Percentiles rank a stretch among this genome's conserved stretches.
phyloP scores from a whole-genome alignment of 2,888 invertebrate genomes.

The Watsonalla cultraria region DNA sequence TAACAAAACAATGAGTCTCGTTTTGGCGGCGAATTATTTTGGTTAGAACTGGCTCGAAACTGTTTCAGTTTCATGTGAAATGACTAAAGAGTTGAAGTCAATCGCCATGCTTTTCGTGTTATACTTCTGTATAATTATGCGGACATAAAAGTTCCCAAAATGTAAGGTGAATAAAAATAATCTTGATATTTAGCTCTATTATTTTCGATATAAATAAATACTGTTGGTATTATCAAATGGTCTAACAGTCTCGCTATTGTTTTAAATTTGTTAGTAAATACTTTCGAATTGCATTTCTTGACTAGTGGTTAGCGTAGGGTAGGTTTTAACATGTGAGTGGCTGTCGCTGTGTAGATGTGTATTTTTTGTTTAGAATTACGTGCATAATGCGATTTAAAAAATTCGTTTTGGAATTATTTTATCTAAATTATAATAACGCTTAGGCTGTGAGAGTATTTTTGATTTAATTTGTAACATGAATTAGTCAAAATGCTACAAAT shows the following conservation, averaged over 20 bases:
- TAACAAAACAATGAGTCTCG: background rate
- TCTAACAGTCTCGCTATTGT: background rate
- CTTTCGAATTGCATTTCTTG: constrained; percentile 1
- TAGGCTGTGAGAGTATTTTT: constrained; percentile 69
- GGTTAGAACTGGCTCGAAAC: background rate
- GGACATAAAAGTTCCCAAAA: too few relatives aligned
- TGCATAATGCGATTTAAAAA: constrained; percentile 5
- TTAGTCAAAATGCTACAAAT: constrained; percentile 23
- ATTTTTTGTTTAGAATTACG: background rate
- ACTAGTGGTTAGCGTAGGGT: background rate
- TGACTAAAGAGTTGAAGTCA: too few relatives aligned
- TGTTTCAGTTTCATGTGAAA: background rate
- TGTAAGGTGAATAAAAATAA: too few relatives aligned
- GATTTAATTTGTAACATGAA: constrained; percentile 40
- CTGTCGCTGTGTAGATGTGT: background rate
- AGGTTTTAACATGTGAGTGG: background rate
- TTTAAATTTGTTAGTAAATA: background rate
- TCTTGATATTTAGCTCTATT: too few relatives aligned
- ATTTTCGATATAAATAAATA: too few relatives aligned
- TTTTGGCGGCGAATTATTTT: constrained; percentile 3
- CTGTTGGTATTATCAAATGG: background rate
- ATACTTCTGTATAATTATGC: too few relatives aligned
- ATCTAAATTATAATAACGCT: constrained; percentile 58
- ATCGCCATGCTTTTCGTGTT: too few relatives aligned
- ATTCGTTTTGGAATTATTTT: constrained; percentile 27